phyloP scores from a whole-genome alignment of 2,888 invertebrate genomes.

The Prenolepis imparis region DNA sequence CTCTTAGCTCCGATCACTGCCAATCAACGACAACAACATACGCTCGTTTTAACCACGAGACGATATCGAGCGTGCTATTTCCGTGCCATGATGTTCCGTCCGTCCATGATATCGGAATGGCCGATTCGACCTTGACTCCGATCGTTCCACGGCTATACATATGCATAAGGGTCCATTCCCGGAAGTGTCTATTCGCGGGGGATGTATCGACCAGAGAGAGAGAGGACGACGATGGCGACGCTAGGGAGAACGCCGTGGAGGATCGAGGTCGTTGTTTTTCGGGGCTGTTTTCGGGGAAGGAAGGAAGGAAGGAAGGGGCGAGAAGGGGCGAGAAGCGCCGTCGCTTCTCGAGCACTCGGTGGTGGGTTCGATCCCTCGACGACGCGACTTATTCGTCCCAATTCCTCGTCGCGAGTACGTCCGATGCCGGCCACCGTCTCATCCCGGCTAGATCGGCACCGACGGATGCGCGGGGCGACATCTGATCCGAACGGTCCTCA shows the following conservation, averaged over 20 bases:
- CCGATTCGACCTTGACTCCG: slow-evolving; percentile 49
- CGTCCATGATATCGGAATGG: slow-evolving; percentile 18
- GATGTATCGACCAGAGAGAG: slow-evolving; percentile 26
- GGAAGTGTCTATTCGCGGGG: slow-evolving; percentile 25
- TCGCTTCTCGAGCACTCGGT: background rate
- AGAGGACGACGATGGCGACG: background rate
- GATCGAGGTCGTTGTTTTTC: slow-evolving; percentile 53
- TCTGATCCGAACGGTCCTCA: background rate
- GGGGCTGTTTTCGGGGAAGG: background rate
- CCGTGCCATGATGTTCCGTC: slow-evolving; percentile 23
- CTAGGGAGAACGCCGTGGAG: background rate
- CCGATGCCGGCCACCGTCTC: slow-evolving; percentile 31
- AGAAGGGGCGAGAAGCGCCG: background rate
- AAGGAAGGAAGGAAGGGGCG: background rate
- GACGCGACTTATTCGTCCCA: slow-evolving; percentile 29
- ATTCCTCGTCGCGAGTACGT: slow-evolving; percentile 15
- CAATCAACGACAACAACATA: slow-evolving; percentile 35
- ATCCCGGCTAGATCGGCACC: background rate
- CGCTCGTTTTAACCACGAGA: slow-evolving; percentile 20
- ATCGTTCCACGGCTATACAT: slow-evolving; percentile 10
- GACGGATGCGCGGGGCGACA: slow-evolving; percentile 13
- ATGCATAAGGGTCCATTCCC: slow-evolving; percentile 35
- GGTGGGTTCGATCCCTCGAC: slow-evolving; percentile 11
- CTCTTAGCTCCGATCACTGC: slow-evolving; percentile 27
- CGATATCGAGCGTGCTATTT: slow-evolving; percentile 50